phyloP scores from a whole-genome alignment of 2,888 invertebrate species.

The Drosophila recens region DNA sequence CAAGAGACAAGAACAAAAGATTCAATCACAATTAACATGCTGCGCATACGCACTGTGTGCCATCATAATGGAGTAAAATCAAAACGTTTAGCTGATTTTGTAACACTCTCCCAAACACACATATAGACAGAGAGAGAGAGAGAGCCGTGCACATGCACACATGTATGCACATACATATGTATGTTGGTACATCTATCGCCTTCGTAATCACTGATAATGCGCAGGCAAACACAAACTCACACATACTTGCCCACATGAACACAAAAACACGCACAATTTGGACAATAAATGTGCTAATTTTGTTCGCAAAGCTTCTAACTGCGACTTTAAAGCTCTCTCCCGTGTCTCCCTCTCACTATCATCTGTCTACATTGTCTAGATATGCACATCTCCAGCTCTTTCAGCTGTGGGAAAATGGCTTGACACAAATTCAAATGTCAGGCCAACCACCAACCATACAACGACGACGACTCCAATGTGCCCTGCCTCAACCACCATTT shows the following conservation, averaged over 20 bases:
- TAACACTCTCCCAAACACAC: constrained; percentile 24
- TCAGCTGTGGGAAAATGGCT: constrained; percentile 26
- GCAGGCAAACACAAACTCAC: constrained; percentile 40
- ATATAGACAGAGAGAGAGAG: not conserved
- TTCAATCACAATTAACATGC: constrained; percentile 30
- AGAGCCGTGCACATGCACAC: constrained; percentile 12
- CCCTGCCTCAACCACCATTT: constrained; percentile 5
- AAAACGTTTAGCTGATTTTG: constrained; percentile 21
- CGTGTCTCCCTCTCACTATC: constrained; percentile 9
- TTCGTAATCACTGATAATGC: constrained; percentile 66
- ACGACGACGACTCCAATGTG: constrained; percentile 18
- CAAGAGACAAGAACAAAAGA: constrained; percentile 5
- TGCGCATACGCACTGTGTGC: constrained; percentile 65
- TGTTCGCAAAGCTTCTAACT: constrained; percentile 30
- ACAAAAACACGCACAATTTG: constrained; percentile 51
- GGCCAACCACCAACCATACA: constrained; percentile 13
- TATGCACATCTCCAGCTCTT: constrained; percentile 18
- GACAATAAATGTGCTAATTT: constrained; percentile 68
- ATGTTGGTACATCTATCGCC: constrained; percentile 40
- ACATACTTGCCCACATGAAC: constrained; percentile 18
- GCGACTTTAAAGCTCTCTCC: constrained; percentile 17
- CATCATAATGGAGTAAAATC: constrained; percentile 6
- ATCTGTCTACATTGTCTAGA: constrained; percentile 4
- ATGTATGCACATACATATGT: constrained; percentile 20
- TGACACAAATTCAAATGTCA: constrained; percentile 55